phyloP scores from a whole-genome alignment of 2,888 invertebrate genomes.

The Acrobasis consociella region DNA sequence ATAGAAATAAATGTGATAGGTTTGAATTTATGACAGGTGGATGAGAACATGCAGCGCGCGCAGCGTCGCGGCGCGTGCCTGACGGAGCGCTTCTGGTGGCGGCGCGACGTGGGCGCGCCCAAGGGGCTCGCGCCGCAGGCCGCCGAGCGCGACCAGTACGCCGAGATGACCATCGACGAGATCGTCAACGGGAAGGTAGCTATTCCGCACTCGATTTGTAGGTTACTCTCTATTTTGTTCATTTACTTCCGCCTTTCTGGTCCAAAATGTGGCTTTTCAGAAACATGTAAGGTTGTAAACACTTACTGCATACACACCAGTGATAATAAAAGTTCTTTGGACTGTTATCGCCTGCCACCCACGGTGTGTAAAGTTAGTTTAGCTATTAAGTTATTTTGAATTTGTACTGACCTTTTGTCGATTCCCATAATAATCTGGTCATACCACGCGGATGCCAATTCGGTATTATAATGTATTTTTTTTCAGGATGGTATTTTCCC shows the following conservation, averaged over 20 bases:
- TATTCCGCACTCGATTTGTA: not conserved
- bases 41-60: conserved; percentile 98
- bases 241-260: too few species aligned
- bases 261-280: too few species aligned
- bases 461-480: conserved; percentile 6
- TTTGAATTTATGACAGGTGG: conserved; percentile 82
- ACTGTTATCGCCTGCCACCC: too few species aligned
- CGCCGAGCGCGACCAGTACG: conserved; percentile 74
- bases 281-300: too few species aligned
- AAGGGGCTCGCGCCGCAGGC: conserved; percentile 56
- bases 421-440: not conserved
- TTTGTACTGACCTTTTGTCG: too few species aligned
- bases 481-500: conserved; percentile 93
- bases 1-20: too few species aligned
- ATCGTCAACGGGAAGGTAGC: conserved; percentile 97
- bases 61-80: conserved; percentile 95
- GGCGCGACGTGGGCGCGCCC: conserved; percentile 86
- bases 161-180: conserved; percentile 95
- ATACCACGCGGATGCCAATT: not conserved
- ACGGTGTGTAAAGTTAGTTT: too few species aligned
- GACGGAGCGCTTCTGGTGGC: conserved; percentile 96
- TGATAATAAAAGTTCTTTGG: too few species aligned
- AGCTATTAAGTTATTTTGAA: too few species aligned
- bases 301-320: too few species aligned
- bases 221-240: too few species aligned